Evolutionary conservation across 2,888 invertebrate species (phyloP).

Genomic region (Drosophila anceps): DNA sequence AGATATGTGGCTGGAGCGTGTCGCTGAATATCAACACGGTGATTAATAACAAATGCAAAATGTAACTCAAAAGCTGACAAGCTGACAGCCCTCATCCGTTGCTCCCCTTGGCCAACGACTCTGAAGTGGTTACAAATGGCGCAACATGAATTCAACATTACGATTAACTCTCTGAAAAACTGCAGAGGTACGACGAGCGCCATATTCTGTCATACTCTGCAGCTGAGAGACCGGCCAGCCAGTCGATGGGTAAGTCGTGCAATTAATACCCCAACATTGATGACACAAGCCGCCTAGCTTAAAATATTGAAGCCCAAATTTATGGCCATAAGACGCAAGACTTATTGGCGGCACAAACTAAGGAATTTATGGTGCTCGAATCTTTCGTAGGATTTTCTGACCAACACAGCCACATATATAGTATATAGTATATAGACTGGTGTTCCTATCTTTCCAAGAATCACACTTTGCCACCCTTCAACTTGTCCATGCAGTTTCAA

Average conservation of each 20-base stretch:
- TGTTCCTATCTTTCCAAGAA: conserved; percentile 50
- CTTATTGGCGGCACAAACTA: conserved; percentile 68
- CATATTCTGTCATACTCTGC: conserved; percentile 7
- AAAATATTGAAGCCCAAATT: conserved; percentile 48
- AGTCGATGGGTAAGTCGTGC: conserved; percentile 42
- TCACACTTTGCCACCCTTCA: conserved; percentile 61
- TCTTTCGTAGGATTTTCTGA: conserved; percentile 35
- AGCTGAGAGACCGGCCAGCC: conserved; percentile 9
- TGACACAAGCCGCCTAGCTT: conserved; percentile 70
- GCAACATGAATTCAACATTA: conserved; percentile 78
- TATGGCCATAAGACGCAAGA: conserved; percentile 68
- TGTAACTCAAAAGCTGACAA: conserved; percentile 54
- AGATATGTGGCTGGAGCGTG: conserved; percentile 59
- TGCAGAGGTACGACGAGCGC: conserved; percentile 1
- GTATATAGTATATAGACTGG: conserved; percentile 2
- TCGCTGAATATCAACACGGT: conserved; percentile 61
- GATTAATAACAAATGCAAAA: conserved; percentile 74
- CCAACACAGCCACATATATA: conserved; percentile 23
- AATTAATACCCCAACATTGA: conserved; percentile 70
- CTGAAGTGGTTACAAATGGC: conserved; percentile 74
- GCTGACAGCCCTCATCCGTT: conserved; percentile 48
- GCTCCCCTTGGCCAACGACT: conserved; percentile 33
- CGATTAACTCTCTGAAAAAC: conserved; percentile 42
- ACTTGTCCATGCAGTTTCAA: conserved; percentile 67
- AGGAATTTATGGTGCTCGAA: conserved; percentile 60